A percentile compares a stretch with the other conserved stretches of the same genome.
These are phyloP conservation scores for Acanthisitta chloris DNA, from an alignment of 2,113 vertebrate species.

Conservation along the genomic window DNA sequence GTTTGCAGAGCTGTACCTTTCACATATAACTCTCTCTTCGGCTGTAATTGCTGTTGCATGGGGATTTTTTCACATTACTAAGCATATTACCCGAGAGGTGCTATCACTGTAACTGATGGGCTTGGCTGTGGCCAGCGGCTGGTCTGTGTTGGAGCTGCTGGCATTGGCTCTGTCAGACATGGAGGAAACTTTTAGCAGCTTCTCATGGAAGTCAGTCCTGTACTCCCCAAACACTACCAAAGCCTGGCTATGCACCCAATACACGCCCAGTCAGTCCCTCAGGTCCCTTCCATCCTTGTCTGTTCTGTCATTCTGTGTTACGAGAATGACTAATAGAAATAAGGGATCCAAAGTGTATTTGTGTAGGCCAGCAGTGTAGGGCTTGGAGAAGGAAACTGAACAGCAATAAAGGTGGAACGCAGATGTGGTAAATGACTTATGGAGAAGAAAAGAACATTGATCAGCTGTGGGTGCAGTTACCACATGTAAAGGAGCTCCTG, in stretches of 20 bases:
- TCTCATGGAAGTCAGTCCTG: neutral
- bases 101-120: neutral
- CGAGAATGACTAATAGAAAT: neutral
- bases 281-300: neutral
- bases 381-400: neutral
- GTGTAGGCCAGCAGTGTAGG: neutral
- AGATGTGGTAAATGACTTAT: neutral
- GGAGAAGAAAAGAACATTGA: neutral
- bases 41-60: neutral
- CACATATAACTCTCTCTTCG: neutral
- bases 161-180: neutral
- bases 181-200: neutral
- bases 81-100: neutral
- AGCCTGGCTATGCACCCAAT: neutral
- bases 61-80: neutral
- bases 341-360: neutral
- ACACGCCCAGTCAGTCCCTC: fast-evolving
- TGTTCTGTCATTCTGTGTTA: neutral
- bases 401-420: neutral
- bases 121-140: neutral
- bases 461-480: fast-evolving
- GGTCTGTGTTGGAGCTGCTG: neutral
- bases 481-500: neutral
- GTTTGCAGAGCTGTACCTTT: neutral
- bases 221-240: neutral